phyloP scores from a whole-genome alignment of 2,113 vertebrate genomes.

The Channa argus region DNA sequence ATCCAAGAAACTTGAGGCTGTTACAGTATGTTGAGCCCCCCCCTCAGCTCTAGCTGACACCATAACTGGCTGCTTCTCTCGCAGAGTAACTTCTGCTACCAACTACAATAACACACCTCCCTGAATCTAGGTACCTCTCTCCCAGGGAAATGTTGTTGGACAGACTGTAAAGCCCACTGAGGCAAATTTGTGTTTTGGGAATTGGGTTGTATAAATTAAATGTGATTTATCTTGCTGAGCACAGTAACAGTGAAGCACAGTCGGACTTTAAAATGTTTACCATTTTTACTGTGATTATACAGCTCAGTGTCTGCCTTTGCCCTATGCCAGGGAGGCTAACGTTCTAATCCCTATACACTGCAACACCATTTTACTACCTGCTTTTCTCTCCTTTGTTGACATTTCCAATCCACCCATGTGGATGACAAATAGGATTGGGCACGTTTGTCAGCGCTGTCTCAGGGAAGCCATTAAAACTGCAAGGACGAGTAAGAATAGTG shows the following conservation, averaged over 20 bases:
- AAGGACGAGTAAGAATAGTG: neutral
- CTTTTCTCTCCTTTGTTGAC: constrained; percentile 36
- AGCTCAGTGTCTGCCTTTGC: constrained; percentile 38
- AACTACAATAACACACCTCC: constrained; percentile 34
- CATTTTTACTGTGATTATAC: constrained; percentile 36
- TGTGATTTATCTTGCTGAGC: constrained; percentile 36
- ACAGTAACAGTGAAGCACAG: constrained; percentile 28
- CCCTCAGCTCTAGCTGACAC: constrained; percentile 20
- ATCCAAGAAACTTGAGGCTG: constrained; percentile 13
- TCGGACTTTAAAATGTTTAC: constrained; percentile 42
- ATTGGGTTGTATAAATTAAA: no score
- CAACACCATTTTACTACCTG: constrained; percentile 19
- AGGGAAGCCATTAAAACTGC: constrained; percentile 28
- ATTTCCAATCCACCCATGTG: constrained; percentile 32
- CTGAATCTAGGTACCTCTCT: constrained; percentile 12
- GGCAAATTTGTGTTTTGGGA: no score
- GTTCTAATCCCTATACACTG: constrained; percentile 45
- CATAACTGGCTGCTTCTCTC: constrained; percentile 8
- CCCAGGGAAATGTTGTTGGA: constrained; percentile 5
- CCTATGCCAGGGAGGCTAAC: constrained; percentile 28
- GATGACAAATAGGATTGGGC: constrained; percentile 61
- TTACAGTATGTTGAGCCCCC: neutral
- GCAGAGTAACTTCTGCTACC: constrained; percentile 9
- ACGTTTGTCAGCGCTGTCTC: constrained; percentile 9
- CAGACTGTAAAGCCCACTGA: no score